These are phyloP conservation scores for Vulpes ferrilata DNA, from an alignment of 2,113 vertebrate species.

Conservation along the genomic window DNA sequence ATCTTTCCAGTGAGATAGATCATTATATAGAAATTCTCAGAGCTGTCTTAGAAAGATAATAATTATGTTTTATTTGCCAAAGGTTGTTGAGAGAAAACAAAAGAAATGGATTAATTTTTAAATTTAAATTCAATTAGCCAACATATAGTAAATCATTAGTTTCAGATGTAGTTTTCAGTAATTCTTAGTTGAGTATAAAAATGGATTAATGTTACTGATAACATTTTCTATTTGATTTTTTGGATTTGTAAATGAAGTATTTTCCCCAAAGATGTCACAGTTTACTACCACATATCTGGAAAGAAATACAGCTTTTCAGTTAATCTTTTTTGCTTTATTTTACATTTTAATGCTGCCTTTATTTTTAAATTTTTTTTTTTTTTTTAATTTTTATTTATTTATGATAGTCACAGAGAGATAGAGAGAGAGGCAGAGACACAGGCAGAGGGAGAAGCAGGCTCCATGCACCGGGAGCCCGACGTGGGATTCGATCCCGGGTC, in stretches of 20 bases:
- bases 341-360: constrained; percentile 48
- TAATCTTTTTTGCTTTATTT: constrained; percentile 32
- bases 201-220: constrained; percentile 33
- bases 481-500: no score
- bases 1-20: background rate
- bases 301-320: background rate
- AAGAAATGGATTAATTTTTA: background rate
- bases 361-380: no score
- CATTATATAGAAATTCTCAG: background rate
- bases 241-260: constrained; percentile 11
- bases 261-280: constrained; percentile 25
- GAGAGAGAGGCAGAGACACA: no score
- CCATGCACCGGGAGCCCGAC: no score
- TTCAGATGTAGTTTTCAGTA: no score
- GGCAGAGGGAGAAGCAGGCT: no score
- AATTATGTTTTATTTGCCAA: constrained; percentile 17
- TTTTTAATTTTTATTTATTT: no score
- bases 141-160: no score
- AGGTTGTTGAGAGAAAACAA: constrained; percentile 37
- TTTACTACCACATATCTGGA: background rate
- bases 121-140: no score
- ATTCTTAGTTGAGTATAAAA: background rate
- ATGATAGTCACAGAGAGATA: no score
- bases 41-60: constrained; percentile 25
- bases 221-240: constrained; percentile 28